A percentile compares a stretch with the other conserved stretches of the same genome.
These are phyloP conservation scores for Orthonyx spaldingii DNA, from an alignment of 2,113 vertebrate species.

Conservation along the genomic window DNA sequence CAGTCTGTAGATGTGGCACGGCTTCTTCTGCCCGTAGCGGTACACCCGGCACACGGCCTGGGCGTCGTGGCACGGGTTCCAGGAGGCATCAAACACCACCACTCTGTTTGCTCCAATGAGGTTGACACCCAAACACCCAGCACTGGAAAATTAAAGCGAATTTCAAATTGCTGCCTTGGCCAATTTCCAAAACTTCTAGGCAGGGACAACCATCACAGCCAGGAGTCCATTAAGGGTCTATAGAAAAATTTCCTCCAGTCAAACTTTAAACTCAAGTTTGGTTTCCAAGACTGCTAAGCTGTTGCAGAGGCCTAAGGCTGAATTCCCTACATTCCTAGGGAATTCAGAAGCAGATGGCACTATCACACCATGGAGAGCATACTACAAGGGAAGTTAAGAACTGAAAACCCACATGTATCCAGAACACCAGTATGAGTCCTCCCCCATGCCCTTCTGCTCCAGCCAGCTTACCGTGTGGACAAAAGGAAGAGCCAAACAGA, in stretches of 20 bases:
- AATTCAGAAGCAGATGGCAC: not conserved
- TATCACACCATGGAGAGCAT: not conserved
- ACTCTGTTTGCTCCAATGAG: conserved; percentile 96
- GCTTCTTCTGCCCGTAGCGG: conserved; percentile 95
- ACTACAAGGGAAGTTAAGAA: not conserved
- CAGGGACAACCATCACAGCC: not conserved
- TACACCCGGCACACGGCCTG: conserved; percentile 97
- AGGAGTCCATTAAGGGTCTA: not conserved
- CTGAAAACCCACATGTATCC: not conserved
- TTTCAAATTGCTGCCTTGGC: not conserved
- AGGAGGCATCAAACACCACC: conserved; percentile 96
- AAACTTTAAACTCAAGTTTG: not conserved
- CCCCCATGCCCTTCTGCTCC: not conserved
- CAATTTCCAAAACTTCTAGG: not conserved
- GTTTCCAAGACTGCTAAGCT: not conserved
- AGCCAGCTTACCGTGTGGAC: conserved; percentile 87
- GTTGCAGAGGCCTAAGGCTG: not conserved
- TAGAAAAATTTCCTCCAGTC: not conserved
- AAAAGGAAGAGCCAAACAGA: conserved; percentile 90
- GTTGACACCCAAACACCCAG: conserved; percentile 96
- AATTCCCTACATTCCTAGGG: not conserved
- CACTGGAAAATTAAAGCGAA: conserved; percentile 74
- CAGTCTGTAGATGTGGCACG: conserved; percentile 93
- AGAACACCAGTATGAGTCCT: not conserved
- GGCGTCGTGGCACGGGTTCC: conserved; percentile 98